Base-by-base conservation (phyloP, 1,140 invertebrate genomes). In the Lineus longissimus region DNA sequence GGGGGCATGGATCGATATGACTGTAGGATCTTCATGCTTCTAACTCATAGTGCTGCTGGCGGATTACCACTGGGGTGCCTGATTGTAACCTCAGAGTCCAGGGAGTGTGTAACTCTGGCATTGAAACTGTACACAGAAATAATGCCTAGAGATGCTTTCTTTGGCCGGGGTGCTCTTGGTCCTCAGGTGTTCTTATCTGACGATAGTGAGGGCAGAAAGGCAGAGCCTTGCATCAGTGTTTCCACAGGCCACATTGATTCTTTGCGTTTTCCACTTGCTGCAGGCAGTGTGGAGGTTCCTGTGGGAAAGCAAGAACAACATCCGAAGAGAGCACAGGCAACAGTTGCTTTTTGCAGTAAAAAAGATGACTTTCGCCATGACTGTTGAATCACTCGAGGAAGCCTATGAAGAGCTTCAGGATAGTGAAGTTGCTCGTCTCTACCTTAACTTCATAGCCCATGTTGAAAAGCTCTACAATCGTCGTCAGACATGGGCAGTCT, bases 221-320 rank as follows among this genome's bases (percentile, higher is more conserved):
- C n/a, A n/a, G n/a, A n/a, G n/a, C n/a, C n/a, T n/a, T n/a, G n/a
- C n/a, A n/a, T n/a, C n/a, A n/a, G n/a, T n/a, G n/a, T n/a, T n/a
- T n/a, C n/a, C n/a, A n/a, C n/a, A n/a, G n/a, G n/a, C n/a, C n/a
- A n/a, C n/a, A n/a, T n/a, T n/a, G n/a, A n/a, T n/a, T n/a, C n/a
- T n/a, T n/a, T n/a, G n/a, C n/a, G n/a, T n/a, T n/a, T n/a, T n/a
- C n/a, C n/a, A n/a, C n/a, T n/a, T n/a, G n/a, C n/a, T n/a, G n/a
- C n/a, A n/a, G n/a, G n/a, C n/a, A n/a, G n/a, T 43, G 40, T 43
- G 40, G 40, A 43, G 40, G n/a, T 43, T 43, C 40, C 40, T 43
- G 40, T 43, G 40, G 40, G n/a, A 43, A 43, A 43, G 40, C 40
- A n/a, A 43, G 40, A 43, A 43, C n/a, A 43, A 43, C n/a, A 43